Evolutionary conservation across 2,888 invertebrate genomes (phyloP).

Genomic region (Hypercompe scribonia): DNA sequence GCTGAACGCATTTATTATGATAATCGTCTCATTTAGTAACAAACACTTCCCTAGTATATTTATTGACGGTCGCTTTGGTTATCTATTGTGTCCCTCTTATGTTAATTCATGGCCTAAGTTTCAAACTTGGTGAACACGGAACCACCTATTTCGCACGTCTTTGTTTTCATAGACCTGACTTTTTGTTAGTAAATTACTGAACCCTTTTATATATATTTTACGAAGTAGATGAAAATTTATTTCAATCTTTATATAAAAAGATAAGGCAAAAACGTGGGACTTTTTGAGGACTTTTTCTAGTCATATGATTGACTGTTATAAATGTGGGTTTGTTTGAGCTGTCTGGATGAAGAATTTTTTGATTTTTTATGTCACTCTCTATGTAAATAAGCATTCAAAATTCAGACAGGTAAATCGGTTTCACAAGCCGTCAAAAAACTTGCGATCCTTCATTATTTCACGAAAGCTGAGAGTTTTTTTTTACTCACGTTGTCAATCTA

Average conservation of each 20-base stretch:
- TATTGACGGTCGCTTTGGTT: slow-evolving; percentile 30
- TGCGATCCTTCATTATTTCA: background rate
- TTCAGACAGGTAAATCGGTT: background rate
- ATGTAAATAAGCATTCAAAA: background rate
- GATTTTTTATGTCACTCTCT: too few species aligned
- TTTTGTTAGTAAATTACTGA: background rate
- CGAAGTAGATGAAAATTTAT: background rate
- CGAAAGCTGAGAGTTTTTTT: background rate
- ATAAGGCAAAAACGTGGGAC: background rate
- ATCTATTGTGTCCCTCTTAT: slow-evolving; percentile 16
- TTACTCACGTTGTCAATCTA: too few species aligned
- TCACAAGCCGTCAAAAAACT: background rate
- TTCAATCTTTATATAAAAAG: background rate
- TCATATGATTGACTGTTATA: background rate
- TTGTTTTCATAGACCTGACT: background rate
- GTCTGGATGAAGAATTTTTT: too few species aligned
- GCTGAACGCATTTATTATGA: slow-evolving; percentile 43
- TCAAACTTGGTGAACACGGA: background rate
- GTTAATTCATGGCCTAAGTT: slow-evolving; percentile 9
- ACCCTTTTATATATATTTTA: background rate
- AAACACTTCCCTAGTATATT: slow-evolving; percentile 33
- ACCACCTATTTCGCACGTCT: background rate
- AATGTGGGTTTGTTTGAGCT: background rate
- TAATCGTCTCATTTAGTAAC: slow-evolving; percentile 40
- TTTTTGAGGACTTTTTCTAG: background rate